Conservation (phyloP, 2,113 vertebrate genomes). For the Psammodynastes pulverulentus region DNA sequence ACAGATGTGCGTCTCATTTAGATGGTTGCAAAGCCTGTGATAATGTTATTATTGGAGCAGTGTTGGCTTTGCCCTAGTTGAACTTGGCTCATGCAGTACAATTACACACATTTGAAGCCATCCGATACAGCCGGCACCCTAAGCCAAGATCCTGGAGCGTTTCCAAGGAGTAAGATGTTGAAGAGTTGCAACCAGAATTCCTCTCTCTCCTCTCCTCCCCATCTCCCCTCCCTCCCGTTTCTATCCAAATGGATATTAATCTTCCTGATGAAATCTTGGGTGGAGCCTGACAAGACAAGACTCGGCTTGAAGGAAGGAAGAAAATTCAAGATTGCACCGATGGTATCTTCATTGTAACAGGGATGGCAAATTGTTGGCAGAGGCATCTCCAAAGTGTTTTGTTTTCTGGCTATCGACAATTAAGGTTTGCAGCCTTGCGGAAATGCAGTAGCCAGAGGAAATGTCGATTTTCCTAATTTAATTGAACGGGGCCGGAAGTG, state of each 20-base stretch:
- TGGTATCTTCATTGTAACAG: not conserved
- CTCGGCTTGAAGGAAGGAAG: not conserved
- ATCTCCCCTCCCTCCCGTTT: conserved; percentile 24
- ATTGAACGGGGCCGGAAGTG: not conserved
- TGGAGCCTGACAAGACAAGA: not conserved
- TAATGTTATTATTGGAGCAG: not conserved
- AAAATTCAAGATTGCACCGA: not conserved
- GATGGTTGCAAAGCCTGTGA: not conserved
- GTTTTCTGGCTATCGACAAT: not conserved
- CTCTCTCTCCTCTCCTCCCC: conserved; percentile 21
- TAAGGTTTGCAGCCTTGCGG: no score
- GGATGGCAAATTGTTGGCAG: not conserved
- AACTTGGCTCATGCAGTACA: not conserved
- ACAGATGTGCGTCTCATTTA: not conserved
- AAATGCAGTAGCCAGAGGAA: not conserved
- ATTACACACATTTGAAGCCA: not conserved
- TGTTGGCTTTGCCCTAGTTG: not conserved
- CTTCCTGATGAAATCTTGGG: not conserved
- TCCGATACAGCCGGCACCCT: not conserved
- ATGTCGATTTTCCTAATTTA: not conserved
- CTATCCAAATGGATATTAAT: not conserved
- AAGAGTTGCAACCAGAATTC: not conserved
- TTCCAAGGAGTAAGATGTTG: not conserved
- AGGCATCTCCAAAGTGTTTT: not conserved
- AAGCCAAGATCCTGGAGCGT: conserved; percentile 10